Conservation (phyloP, 2,113 vertebrate genomes). For the Gadus macrocephalus region DNA sequence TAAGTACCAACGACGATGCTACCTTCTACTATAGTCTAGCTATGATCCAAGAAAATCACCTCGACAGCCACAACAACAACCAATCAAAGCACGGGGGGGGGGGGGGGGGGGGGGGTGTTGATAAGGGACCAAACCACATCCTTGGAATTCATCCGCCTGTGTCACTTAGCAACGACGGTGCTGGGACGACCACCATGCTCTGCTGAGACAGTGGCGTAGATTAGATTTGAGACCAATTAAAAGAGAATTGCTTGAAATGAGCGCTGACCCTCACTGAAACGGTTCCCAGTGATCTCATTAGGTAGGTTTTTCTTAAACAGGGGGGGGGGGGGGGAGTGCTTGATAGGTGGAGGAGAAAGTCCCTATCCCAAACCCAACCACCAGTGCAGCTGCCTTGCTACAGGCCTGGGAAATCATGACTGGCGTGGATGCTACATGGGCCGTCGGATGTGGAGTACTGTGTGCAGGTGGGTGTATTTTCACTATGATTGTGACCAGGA, state of each 20-base stretch:
- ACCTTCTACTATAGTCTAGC: too few relatives aligned
- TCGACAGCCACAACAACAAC: constrained; percentile 12
- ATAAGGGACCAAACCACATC: not conserved
- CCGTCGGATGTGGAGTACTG: not conserved
- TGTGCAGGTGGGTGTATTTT: constrained; percentile 14
- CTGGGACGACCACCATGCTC: constrained; percentile 50
- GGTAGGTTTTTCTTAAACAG: constrained; percentile 46
- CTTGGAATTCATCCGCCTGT: constrained; percentile 22
- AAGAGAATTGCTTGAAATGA: constrained; percentile 70
- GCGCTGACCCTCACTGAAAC: constrained; percentile 67
- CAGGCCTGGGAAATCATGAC: constrained; percentile 23
- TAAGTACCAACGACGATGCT: too few relatives aligned
- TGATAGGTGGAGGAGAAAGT: constrained; percentile 42
- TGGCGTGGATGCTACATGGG: not conserved
- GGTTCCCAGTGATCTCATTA: constrained; percentile 71
- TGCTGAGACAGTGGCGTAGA: constrained; percentile 67
- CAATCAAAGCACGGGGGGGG: constrained; percentile 7
- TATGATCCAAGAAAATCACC: not conserved
- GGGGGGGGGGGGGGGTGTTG: too few relatives aligned
- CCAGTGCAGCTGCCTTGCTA: constrained; percentile 20
- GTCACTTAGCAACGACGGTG: constrained; percentile 41
- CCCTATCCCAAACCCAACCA: constrained; percentile 25
- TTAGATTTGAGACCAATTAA: constrained; percentile 76
- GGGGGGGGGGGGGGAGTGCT: not conserved
- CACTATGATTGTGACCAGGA: not conserved